Evolutionary conservation across 2,113 vertebrate species (phyloP), one percentile per base, ranked within the genome.

Genomic region (Alethe castanea): DNA sequence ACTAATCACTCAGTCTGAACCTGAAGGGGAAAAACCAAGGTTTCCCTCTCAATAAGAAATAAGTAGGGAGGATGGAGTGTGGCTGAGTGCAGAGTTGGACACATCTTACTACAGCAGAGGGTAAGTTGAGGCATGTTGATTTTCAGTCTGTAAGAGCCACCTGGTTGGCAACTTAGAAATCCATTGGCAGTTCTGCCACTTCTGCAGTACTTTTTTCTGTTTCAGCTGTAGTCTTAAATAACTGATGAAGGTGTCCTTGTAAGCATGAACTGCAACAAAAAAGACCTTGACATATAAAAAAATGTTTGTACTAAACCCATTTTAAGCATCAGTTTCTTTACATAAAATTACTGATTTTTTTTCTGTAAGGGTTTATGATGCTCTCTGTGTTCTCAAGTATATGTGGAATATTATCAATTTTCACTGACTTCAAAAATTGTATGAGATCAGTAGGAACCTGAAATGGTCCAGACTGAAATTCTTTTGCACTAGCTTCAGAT

Each of bases 1-100:
- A 86, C 57, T 60, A n/a, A 36, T 38, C 48, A 59, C 92, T 90
- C 88, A 85, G 50, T 45, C 92, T 94, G 88, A 87, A 88, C 77
- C 23, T 52, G 15, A n/a, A 22, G n/a, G 19, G 19, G 35, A 7
- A 42, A 44, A 47, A 2, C 0, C 45, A 52, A 70, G 35, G 10
- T 56, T 92, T 76, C 26, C 44, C 8, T 44, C 11, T 36, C 29
- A 8, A 14, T 47, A 54, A 67, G 31, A 61, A 81, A 9, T 19
- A 56, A 45, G 17, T 24, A 31, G 48, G 25, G 36, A 52, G 44
- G 36, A 12, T 12, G 23, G 28, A 76, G 24, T 2, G 2, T 33
- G 44, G 38, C 19, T 86, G 36, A 76, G 35, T 12, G 36, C 22
- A 87, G 40, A 82, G 26, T 0, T 72, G 81, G 66, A 25, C 24